Evolutionary conservation across 2,797 vertebrate genomes (phyloP), one percentile per base, ranked within the genome.

Genomic region (Threskiornis aethiopicus): DNA sequence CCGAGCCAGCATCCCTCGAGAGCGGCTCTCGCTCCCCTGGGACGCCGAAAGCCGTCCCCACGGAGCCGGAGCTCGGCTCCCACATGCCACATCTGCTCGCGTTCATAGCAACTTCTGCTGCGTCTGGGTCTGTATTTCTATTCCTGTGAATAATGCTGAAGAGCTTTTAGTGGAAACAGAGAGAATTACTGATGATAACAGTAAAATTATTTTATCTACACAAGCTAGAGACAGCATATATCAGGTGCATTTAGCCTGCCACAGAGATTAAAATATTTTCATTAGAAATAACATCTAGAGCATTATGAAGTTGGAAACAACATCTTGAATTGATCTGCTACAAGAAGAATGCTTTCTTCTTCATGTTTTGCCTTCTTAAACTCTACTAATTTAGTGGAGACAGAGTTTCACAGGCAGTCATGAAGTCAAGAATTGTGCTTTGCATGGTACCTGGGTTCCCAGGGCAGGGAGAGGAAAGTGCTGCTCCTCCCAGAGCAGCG

Each of bases 131-230:
- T 81, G 4, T 59, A 44, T 76, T 95, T 90, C 78, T 19, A 59
- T 52, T 73, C 28, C 33, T 12, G 2, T 87, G 81, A 96, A 86
- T 66, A 92, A 67, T 8, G 41, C 19, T 65, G 61, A 89, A 82
- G 49, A 5, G 5, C 20, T 95, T 70, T 67, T 24, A 66, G 82
- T 77, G 54, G 59, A 86, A 96, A 91, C 54, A 13, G 67, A 95
- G 67, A 89, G 41, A 87, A 95, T 17, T 37, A 96, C 58, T 84
- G 64, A 97, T 55, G 84, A 41, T 37, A 90, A 78, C 81, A 87
- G 46, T 37, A 90, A 95, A 91, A 95, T 80, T 52, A 49, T 91
- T 93, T 96, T 75, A 95, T 85, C 58, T 47, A 42, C 29, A 5
- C 39, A 83, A 49, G 73, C 66, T 25, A 35, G 69, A 91, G 77